Conservation (phyloP, 1,140 invertebrate species). For the Streblospio benedicti region DNA sequence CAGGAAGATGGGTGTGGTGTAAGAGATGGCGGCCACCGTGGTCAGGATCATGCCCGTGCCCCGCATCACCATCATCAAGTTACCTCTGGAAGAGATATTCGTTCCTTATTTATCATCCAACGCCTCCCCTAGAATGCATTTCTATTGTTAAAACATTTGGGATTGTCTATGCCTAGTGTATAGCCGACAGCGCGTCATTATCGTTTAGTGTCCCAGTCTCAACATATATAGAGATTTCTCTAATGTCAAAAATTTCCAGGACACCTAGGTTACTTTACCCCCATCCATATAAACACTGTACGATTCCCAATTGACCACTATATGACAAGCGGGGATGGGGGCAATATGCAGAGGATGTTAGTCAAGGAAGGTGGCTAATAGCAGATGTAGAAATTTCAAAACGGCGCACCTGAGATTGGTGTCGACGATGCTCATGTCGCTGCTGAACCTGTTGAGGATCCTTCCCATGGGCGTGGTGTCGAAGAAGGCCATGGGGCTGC, state of each 20-base stretch:
- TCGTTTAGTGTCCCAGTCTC: no score
- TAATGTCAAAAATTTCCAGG: no score
- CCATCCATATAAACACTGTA: no score
- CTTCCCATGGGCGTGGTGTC: conserved; percentile 47
- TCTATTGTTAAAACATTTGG: no score
- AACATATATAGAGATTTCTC: no score
- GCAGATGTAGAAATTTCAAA: conserved; percentile 4
- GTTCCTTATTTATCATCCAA: no score
- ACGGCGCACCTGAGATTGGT: conserved; percentile 24
- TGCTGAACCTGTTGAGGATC: conserved; percentile 58
- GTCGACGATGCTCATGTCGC: conserved; percentile 16
- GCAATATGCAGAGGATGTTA: conserved; percentile 48
- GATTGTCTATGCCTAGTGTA: no score
- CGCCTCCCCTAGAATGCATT: no score
- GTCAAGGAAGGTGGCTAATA: background rate
- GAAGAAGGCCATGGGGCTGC: conserved; percentile 64
- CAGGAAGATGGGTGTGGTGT: conserved; percentile 12
- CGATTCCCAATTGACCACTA: conserved; percentile 75
- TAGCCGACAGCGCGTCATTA: no score
- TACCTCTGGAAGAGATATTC: no score
- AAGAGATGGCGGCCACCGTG: conserved; percentile 15
- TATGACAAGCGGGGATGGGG: conserved; percentile 70
- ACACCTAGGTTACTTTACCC: no score
- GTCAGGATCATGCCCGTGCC: background rate
- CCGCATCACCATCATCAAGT: no score